phyloP scores from a whole-genome alignment of 2,113 vertebrate species.

The Apteryx owenii region DNA sequence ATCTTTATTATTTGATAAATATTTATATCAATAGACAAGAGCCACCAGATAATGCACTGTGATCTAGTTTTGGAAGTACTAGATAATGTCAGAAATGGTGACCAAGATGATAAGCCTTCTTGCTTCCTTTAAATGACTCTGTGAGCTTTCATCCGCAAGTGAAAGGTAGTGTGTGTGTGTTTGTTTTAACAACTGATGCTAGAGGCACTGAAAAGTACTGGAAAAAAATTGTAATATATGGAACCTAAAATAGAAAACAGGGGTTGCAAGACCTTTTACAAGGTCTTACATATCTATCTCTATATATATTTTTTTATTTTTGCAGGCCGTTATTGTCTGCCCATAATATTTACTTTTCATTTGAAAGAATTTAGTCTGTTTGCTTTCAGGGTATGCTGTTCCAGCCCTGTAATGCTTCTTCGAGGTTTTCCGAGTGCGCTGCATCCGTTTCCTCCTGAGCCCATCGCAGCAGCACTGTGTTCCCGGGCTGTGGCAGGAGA shows the following conservation, averaged over 20 bases:
- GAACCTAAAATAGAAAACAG: not conserved
- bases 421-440: not conserved
- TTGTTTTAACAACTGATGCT: not conserved
- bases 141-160: not conserved
- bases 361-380: not conserved
- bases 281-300: too few relatives aligned
- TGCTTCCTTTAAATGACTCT: not conserved
- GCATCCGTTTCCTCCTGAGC: not conserved
- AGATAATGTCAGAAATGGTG: not conserved
- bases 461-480: accelerated
- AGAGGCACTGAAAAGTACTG: not conserved
- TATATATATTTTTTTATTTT: not conserved
- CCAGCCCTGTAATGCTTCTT: not conserved
- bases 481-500: not conserved
- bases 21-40: not conserved
- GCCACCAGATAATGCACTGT: not conserved
- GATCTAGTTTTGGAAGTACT: not conserved
- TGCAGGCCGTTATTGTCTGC: not conserved
- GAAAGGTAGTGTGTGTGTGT: not conserved
- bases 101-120: not conserved
- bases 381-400: not conserved
- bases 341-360: not conserved
- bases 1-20: not conserved
- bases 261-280: not conserved
- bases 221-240: not conserved